Base-by-base conservation (phyloP, 1,140 invertebrate species). In the Eueides isabella region DNA sequence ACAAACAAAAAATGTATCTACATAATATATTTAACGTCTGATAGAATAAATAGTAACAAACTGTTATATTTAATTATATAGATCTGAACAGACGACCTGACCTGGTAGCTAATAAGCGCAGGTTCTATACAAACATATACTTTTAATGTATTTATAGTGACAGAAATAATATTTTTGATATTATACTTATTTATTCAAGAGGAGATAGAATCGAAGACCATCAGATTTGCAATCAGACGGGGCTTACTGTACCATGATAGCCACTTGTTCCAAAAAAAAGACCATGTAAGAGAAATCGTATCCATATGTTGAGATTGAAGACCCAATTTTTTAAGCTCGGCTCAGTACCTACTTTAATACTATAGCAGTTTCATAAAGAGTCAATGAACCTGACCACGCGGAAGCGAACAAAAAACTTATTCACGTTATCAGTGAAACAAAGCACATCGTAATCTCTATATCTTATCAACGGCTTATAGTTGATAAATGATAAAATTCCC, bases 351-450 rank as follows among this genome's bases (percentile, higher is more conserved):
- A 14, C 35, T 38, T 38, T 16, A 38, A 14, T 2, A 7, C 41
- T 44, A 19, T 23, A 1, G 9, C 2, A 23, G 2, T 67, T 28
- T 12, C 48, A 31, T 16, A 67, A 9, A 4, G 23, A 19, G 66
- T 67, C 41, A 61, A 30, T 55, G 66, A 67, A 67, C 66, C 41
- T 11, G 14, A 5, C 2, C 26, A 48, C 7, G 66, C 38, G 41
- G 41, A 67, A 48, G 66, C 16, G 28, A 19, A 67, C 44, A 67
- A 55, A 55, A 44, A 48, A 38, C 14, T 28, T 16, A 16, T 55
- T 55, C 66, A 19, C 29, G 29, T 71, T 71, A 71, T 67, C 66
- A 29, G 29, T n/a, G 23, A 48, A 48, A 67, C 66, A 67, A 67
- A 67, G n/a, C 66, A 55, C 41, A 38, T 29, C 29, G 16, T 48